These are phyloP conservation scores for Menidia menidia DNA, from an alignment of 2,797 vertebrate genomes.

Conservation along the genomic window DNA sequence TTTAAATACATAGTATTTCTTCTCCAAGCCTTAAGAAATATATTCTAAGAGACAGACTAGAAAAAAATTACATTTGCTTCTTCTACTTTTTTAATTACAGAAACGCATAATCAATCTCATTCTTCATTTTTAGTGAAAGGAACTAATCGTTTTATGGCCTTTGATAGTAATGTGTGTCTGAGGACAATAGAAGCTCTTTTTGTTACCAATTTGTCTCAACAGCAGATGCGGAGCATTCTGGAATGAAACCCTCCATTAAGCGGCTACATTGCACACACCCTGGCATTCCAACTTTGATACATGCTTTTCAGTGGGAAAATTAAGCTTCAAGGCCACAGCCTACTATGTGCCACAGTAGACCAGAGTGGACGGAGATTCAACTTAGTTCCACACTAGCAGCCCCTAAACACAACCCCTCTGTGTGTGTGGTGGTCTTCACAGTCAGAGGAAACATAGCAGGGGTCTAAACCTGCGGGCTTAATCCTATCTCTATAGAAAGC, in stretches of 20 bases:
- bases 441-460: constrained; percentile 74
- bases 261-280: constrained; percentile 41
- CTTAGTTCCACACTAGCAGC: constrained; percentile 40
- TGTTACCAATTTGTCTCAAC: constrained; percentile 44
- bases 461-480: constrained; percentile 76
- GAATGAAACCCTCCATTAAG: constrained; percentile 52
- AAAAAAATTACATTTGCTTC: constrained; percentile 27
- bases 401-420: constrained; percentile 55
- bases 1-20: constrained; percentile 1
- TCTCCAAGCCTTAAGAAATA: constrained; percentile 4
- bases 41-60: constrained; percentile 17
- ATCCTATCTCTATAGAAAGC: constrained; percentile 74
- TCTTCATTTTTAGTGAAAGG: constrained; percentile 38
- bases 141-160: constrained; percentile 28
- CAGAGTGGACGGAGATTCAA: constrained; percentile 55
- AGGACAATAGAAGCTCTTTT: constrained; percentile 44
- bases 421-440: constrained; percentile 64
- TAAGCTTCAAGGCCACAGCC: constrained; percentile 63
- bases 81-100: constrained; percentile 43
- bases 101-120: constrained; percentile 45
- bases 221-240: constrained; percentile 44
- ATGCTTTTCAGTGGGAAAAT: constrained; percentile 42
- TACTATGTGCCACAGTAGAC: constrained; percentile 58
- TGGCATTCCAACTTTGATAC: constrained; percentile 40
- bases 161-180: constrained; percentile 16